phyloP scores from a whole-genome alignment of 1,140 invertebrate species.

The Cecropterus lyciades region DNA sequence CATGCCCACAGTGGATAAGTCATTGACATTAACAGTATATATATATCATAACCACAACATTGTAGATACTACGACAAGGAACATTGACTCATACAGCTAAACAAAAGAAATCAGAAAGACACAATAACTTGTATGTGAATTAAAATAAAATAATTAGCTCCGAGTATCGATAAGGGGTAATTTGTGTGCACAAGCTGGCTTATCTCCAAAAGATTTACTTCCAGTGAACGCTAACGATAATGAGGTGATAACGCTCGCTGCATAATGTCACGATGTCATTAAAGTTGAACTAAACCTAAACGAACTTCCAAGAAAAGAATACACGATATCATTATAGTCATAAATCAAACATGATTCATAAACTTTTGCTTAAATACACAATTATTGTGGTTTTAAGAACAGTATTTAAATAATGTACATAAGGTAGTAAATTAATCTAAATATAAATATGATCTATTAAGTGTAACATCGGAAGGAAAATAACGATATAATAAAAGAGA shows the following conservation, averaged over 20 bases:
- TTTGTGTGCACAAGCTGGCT: slow-evolving; percentile 29
- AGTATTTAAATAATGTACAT: no score
- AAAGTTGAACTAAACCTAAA: slow-evolving; percentile 12
- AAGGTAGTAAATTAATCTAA: no score
- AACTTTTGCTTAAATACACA: background rate
- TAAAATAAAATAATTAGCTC: slow-evolving; percentile 24
- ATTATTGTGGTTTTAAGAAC: background rate
- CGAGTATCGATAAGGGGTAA: slow-evolving; percentile 23
- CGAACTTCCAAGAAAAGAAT: slow-evolving; percentile 21
- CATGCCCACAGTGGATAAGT: slow-evolving; percentile 9
- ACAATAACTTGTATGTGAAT: slow-evolving; percentile 18
- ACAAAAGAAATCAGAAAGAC: background rate
- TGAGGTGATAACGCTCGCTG: slow-evolving; percentile 38
- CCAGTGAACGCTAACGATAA: slow-evolving; percentile 39
- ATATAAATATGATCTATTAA: no score
- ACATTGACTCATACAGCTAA: background rate
- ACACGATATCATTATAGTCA: slow-evolving; percentile 3
- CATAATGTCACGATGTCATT: slow-evolving; percentile 34
- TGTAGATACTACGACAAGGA: background rate
- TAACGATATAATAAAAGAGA: no score
- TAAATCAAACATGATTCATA: background rate
- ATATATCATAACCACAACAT: background rate
- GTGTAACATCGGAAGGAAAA: no score
- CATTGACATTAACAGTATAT: background rate
- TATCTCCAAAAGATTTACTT: slow-evolving; percentile 40